Evolutionary conservation across 2,797 vertebrate genomes (phyloP).

Genomic region (Melanotaenia parkinsoni): DNA sequence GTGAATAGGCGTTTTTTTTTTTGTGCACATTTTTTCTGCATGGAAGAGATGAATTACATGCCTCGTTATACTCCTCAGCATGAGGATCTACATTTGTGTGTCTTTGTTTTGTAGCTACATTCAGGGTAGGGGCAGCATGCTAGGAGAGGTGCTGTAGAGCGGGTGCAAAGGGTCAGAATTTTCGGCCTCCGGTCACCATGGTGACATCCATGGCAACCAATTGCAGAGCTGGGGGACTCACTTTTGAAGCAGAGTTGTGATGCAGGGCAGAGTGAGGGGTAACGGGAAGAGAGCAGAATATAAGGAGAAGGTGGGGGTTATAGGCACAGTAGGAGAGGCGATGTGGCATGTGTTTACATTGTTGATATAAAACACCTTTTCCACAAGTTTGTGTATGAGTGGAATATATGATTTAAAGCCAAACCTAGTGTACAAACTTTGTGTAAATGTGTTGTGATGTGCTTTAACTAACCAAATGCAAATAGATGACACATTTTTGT

Average conservation of each 20-base stretch:
- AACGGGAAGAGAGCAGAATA: slow-evolving; percentile 36
- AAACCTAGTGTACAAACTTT: not conserved
- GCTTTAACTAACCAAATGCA: not conserved
- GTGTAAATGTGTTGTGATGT: not conserved
- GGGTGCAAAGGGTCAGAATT: slow-evolving; percentile 59
- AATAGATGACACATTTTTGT: not conserved
- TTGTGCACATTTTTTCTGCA: slow-evolving; percentile 19
- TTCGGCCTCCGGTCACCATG: slow-evolving; percentile 73
- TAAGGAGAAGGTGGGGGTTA: slow-evolving; percentile 35
- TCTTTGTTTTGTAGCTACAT: slow-evolving; percentile 57
- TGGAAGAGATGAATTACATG: slow-evolving; percentile 13
- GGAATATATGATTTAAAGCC: not conserved
- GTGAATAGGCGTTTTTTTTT: slow-evolving; percentile 25
- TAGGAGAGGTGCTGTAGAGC: slow-evolving; percentile 48
- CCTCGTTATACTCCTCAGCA: slow-evolving; percentile 21
- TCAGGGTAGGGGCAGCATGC: slow-evolving; percentile 54
- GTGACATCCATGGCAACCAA: slow-evolving; percentile 76
- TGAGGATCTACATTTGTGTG: slow-evolving; percentile 25
- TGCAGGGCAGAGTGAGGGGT: slow-evolving; percentile 25
- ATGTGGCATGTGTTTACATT: slow-evolving; percentile 41
- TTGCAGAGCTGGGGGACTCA: slow-evolving; percentile 51
- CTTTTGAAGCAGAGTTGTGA: slow-evolving; percentile 61
- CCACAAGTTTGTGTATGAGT: not conserved
- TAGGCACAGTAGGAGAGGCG: slow-evolving; percentile 5
- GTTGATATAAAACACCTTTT: slow-evolving; percentile 7